Evolutionary conservation across 2,888 invertebrate genomes (phyloP).

Genomic region (Calephelis perditalis): DNA sequence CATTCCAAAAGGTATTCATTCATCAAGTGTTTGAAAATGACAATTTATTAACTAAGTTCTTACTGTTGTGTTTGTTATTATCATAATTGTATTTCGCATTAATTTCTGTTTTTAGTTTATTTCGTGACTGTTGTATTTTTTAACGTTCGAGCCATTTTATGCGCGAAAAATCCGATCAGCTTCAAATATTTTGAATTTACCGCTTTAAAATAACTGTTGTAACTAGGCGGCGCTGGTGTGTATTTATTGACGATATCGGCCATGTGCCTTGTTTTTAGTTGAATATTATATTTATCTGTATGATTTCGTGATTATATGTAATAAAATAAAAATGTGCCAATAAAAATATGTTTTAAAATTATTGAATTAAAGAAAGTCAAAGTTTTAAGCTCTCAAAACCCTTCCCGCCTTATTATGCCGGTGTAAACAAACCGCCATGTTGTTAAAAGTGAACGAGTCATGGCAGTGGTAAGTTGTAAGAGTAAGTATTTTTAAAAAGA

Average conservation of each 20-base stretch:
- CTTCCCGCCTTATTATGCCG: conserved; percentile 76
- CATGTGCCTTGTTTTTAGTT: conserved; percentile 50
- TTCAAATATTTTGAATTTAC: conserved; percentile 26
- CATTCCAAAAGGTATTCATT: too few relatives aligned
- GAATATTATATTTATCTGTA: conserved; percentile 34
- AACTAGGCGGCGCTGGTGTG: conserved; percentile 50
- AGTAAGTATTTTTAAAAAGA: conserved; percentile 25
- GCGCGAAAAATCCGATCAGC: conserved; percentile 12
- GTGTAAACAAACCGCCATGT: conserved; percentile 79
- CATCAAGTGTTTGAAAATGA: too few relatives aligned
- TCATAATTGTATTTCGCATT: too few relatives aligned
- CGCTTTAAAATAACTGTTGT: conserved; percentile 37
- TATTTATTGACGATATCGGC: conserved; percentile 52
- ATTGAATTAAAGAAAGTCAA: conserved; percentile 19
- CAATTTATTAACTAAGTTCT: too few relatives aligned
- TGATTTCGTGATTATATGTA: conserved; percentile 40
- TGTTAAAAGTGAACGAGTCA: conserved; percentile 56
- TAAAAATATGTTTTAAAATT: conserved; percentile 1
- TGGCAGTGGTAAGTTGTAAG: conserved; percentile 48
- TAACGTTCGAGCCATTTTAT: too few relatives aligned
- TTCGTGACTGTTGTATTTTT: too few relatives aligned
- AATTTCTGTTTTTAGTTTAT: too few relatives aligned
- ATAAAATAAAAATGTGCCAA: conserved; percentile 6
- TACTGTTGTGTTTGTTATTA: too few relatives aligned
- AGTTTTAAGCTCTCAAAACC: conserved; percentile 35